These are phyloP conservation scores for Blomia tropicalis DNA, from an alignment of 2,888 invertebrate genomes.

Conservation along the genomic window DNA sequence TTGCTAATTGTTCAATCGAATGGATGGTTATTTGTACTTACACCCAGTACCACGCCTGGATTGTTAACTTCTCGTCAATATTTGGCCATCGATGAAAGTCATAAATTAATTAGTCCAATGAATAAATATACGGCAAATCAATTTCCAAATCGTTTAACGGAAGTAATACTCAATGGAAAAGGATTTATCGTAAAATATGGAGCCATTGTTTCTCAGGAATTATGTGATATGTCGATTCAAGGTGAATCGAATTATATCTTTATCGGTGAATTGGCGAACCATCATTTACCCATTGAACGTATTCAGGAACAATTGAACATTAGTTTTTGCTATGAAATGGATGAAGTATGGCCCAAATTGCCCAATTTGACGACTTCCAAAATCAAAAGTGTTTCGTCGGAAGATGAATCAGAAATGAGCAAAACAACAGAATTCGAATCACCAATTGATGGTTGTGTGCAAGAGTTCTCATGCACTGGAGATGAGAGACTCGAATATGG, in stretches of 20 bases:
- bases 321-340: not conserved
- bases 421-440: not conserved
- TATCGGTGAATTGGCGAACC: constrained; percentile 1
- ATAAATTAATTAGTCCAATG: not conserved
- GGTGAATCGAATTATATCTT: not conserved
- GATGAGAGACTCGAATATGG: too few relatives aligned
- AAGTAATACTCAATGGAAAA: not conserved
- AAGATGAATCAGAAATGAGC: too few relatives aligned
- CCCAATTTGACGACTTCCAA: not conserved
- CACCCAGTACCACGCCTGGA: not conserved
- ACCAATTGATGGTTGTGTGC: not conserved
- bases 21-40: not conserved
- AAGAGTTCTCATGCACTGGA: too few relatives aligned
- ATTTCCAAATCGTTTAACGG: not conserved
- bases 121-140: not conserved
- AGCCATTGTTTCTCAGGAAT: not conserved
- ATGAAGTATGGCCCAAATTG: not conserved
- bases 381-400: too few relatives aligned
- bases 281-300: not conserved
- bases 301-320: not conserved
- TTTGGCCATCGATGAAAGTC: not conserved
- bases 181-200: not conserved
- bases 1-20: not conserved
- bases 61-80: not conserved
- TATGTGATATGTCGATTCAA: not conserved